A percentile compares a stretch with the other conserved stretches of the same genome.
Conservation (phyloP, 2,888 invertebrate species). For the Spialia ferax region DNA sequence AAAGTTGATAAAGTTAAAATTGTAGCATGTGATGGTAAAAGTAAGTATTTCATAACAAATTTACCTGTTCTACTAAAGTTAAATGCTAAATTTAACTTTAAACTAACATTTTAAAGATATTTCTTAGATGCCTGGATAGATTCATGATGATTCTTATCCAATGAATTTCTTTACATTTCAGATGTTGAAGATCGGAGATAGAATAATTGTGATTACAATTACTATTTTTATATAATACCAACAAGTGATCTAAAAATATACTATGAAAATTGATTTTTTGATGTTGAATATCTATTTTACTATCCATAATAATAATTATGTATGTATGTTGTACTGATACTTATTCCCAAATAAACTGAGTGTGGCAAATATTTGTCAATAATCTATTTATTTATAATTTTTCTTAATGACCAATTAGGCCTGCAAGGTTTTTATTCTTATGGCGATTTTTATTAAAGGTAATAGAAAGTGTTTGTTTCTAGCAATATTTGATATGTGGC, state of each 20-base stretch:
- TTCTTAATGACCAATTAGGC: no score
- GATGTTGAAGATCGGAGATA: constrained; percentile 82
- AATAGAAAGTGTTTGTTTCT: no score
- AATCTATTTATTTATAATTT: no score
- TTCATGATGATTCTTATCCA: neutral
- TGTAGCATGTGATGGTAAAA: constrained; percentile 99
- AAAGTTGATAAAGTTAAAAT: constrained; percentile 98
- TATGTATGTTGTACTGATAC: constrained; percentile 21
- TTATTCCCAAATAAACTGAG: constrained; percentile 30
- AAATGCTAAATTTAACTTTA: no score
- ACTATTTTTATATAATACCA: constrained; percentile 40
- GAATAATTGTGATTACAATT: constrained; percentile 39
- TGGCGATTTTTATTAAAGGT: no score
- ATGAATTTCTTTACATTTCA: constrained; percentile 56
- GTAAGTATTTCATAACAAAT: constrained; percentile 79
- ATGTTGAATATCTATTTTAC: constrained; percentile 29
- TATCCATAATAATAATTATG: constrained; percentile 23
- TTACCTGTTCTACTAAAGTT: neutral
- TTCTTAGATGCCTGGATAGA: neutral
- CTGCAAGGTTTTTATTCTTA: no score
- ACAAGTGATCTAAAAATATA: constrained; percentile 24
- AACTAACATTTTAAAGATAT: no score
- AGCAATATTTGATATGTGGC: no score
- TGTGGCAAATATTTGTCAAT: constrained; percentile 22
- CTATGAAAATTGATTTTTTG: constrained; percentile 16